Evolutionary conservation across 2,888 invertebrate species (phyloP).

Genomic region (Lasioglossum morio): DNA sequence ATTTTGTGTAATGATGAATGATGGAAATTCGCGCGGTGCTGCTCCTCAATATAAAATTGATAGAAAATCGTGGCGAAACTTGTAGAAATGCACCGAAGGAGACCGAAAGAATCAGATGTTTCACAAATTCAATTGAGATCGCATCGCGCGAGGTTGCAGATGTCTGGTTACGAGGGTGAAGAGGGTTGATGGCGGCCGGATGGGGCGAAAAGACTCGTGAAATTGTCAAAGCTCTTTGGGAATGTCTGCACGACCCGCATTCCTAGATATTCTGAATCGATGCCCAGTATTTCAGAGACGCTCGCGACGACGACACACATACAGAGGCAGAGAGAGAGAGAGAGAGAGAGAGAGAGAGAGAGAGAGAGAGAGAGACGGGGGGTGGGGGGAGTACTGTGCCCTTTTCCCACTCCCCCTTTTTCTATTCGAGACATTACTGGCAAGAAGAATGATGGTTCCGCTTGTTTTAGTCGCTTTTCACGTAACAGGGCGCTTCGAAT

Average conservation of each 20-base stretch:
- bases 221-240: conserved; percentile 75
- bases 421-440: conserved; percentile 17
- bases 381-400: neutral
- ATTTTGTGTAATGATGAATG: neutral
- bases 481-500: neutral
- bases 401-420: conserved; percentile 2
- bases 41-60: neutral
- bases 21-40: neutral
- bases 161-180: neutral
- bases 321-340: neutral
- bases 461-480: conserved; percentile 1
- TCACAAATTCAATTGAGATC: neutral
- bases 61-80: neutral
- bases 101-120: neutral
- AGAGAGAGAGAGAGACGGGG: no score
- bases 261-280: conserved; percentile 64
- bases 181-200: conserved; percentile 34
- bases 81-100: neutral
- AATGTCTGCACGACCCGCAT: conserved; percentile 70
- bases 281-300: conserved; percentile 31
- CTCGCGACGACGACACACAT: neutral
- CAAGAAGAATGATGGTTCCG: conserved; percentile 62
- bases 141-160: neutral
- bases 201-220: conserved; percentile 54
- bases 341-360: neutral